These are phyloP conservation scores for Actinia tenebrosa DNA, from an alignment of 64 coral and sea anemone species.

Conservation along the genomic window DNA sequence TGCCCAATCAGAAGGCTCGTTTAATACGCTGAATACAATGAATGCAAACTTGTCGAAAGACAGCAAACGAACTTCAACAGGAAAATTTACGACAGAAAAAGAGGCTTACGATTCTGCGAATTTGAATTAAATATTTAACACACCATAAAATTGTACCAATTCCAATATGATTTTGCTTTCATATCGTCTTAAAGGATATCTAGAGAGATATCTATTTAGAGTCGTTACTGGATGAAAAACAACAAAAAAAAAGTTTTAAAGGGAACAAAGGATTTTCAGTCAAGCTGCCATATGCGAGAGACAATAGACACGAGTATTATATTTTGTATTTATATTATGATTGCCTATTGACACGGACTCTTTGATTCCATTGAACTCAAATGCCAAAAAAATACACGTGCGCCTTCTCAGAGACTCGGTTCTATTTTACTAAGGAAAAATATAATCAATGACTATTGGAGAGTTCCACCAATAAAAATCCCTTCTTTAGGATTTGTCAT, in stretches of 20 bases:
- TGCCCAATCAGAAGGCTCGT: neutral
- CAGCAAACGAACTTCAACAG: neutral
- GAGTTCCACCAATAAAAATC: conserved; percentile 3
- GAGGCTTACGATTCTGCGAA: neutral
- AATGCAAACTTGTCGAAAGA: neutral
- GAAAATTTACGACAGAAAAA: conserved; percentile 7
- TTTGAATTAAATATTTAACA: neutral
- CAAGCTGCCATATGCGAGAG: conserved; percentile 13
- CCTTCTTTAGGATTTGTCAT: neutral
- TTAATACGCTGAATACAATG: neutral
- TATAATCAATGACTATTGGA: neutral
- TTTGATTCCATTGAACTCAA: conserved; percentile 26
- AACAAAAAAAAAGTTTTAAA: conserved; percentile 4
- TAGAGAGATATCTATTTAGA: neutral
- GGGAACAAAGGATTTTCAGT: conserved; percentile 7
- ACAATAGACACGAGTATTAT: conserved; percentile 6
- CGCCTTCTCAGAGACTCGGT: neutral
- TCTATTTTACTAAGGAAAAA: neutral
- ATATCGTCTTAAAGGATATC: neutral
- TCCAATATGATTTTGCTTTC: neutral
- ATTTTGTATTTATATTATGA: conserved; percentile 4
- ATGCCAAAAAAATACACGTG: conserved; percentile 23
- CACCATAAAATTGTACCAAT: neutral
- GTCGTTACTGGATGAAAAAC: neutral
- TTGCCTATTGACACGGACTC: conserved; percentile 14